Evolutionary conservation across 2,797 vertebrate genomes (phyloP), one percentile per base, ranked within the genome.

Genomic region (Leptoclinus maculatus): DNA sequence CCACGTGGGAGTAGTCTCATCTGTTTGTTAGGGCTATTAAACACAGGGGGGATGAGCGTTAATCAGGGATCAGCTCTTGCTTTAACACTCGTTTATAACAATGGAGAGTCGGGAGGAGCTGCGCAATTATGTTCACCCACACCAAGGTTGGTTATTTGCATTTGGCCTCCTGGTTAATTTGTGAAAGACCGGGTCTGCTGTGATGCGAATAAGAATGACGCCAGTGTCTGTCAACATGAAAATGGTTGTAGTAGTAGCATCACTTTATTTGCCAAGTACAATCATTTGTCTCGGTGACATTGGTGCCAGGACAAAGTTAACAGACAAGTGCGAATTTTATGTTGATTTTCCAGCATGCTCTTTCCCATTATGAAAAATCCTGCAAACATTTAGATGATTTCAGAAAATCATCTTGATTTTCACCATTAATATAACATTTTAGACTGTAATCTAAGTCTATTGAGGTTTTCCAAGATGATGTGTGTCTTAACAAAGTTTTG

Each of bases 21-120:
- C 93, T 93, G 93, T 92, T 93, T 93, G 92, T 91, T 93, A 89
- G 81, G 81, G 88, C 87, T 84, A 87, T 92, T 92, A 89, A 91
- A 88, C 90, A 91, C 91, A 51, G 57, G 86, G 86, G 87, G 89
- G 89, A 83, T 80, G 77, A 23, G 77, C 82, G 36, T 85, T 91
- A 93, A 93, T 92, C 91, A 89, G 84, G 78, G 87, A 87, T 91
- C 90, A 87, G 83, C 80, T 83, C 77, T 91, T 41, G 39, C 77
- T 86, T 81, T 80, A 91, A 84, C 71, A 83, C 47, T 78, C 60
- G 23, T 83, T 85, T 73, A 79, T 43, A 82, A 82, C 66, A 39
- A 73, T 21, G 57, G 71, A 80, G 75, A 82, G 72, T 0, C 53
- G 76, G 86, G 89, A 85, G 85, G 83, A 82, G 82, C 68, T 34